Evolutionary conservation across 2,797 vertebrate genomes (phyloP), one percentile per base, ranked within the genome.

Genomic region (Coregonus ussuriensis): DNA sequence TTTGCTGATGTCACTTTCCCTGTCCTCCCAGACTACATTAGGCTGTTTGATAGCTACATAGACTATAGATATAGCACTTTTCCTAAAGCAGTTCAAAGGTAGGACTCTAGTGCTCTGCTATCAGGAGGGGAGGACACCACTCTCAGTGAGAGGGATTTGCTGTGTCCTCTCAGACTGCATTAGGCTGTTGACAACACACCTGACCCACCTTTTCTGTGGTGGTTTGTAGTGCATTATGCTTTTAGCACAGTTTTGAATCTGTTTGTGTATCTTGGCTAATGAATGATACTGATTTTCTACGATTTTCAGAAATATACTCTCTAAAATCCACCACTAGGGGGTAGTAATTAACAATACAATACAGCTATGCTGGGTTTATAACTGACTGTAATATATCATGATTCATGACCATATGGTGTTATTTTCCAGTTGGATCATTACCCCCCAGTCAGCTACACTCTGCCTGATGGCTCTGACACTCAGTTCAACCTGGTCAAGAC

Each of bases 401-500:
- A 15, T 63, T 63, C 21, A 25, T 33, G 65, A 67, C 65, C 65
- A 16, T 33, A 25, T 21, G 31, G 18, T 74, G 84, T 74, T 84
- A 80, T 74, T 83, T 15, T 74, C 3, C 91, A 99, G 98, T 87
- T 99, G 53, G 97, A 99, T 82, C 98, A 98, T 81, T 99, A 99
- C 82, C 96, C 97, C 59, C 92, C 95, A n/a, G 89, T 91, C 63
- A 95, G 81, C 80, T 95, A 97, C 92, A 91, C 79, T 5, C 93
- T 99, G 72, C 97, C 98, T 0, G 88, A 93, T 13, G 79, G 94
- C 0, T 97, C 96, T 0, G 96, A 98, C 88, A 94, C 86, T 0
- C 88, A 95, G 71, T 97, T 99, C 94, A 97, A 96, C 81, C 90
- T 95, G 71, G 93, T 97, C 84, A 99, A 99, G 91, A 96, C 97